Conservation (phyloP, 2,888 invertebrate genomes). For the Xylota sylvarum region DNA sequence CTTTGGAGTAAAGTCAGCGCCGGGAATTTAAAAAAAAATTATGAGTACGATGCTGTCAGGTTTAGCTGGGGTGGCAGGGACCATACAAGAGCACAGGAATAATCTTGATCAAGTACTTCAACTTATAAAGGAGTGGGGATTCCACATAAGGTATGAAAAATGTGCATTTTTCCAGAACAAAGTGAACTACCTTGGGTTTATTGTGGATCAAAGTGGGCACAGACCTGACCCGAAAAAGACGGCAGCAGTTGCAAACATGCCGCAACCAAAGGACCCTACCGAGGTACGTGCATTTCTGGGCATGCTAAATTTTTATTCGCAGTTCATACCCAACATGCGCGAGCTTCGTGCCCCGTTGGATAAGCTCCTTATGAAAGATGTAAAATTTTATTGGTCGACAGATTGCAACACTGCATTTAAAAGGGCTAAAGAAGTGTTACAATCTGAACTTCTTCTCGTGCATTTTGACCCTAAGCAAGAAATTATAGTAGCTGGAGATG, state of each 20-base stretch:
- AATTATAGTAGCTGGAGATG: constrained; percentile 50
- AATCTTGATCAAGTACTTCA: constrained; percentile 39
- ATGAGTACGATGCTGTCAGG: constrained; percentile 73
- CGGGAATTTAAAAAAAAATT: constrained; percentile 73
- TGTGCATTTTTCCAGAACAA: too few species aligned
- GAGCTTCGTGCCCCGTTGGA: constrained; percentile 46
- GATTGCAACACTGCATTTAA: constrained; percentile 19
- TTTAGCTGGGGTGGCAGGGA: constrained; percentile 22
- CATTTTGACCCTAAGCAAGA: constrained; percentile 41
- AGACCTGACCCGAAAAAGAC: too few species aligned
- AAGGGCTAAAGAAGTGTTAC: constrained; percentile 20
- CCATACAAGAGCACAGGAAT: constrained; percentile 17
- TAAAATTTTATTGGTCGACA: constrained; percentile 25
- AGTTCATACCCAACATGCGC: too few species aligned
- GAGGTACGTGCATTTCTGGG: too few species aligned
- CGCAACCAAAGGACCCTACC: too few species aligned
- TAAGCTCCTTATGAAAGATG: constrained; percentile 6
- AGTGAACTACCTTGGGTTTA: too few species aligned
- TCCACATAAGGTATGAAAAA: too few species aligned
- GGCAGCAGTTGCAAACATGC: too few species aligned
- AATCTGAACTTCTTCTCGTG: constrained; percentile 26
- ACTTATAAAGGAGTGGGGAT: constrained; percentile 51
- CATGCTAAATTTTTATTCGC: too few species aligned
- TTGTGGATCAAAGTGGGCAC: too few species aligned
- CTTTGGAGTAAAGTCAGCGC: constrained; percentile 76